A percentile compares a stretch with the other conserved stretches of the same genome.
Evolutionary conservation across 2,888 invertebrate species (phyloP).

Genomic region (Drosophila barbarae): DNA sequence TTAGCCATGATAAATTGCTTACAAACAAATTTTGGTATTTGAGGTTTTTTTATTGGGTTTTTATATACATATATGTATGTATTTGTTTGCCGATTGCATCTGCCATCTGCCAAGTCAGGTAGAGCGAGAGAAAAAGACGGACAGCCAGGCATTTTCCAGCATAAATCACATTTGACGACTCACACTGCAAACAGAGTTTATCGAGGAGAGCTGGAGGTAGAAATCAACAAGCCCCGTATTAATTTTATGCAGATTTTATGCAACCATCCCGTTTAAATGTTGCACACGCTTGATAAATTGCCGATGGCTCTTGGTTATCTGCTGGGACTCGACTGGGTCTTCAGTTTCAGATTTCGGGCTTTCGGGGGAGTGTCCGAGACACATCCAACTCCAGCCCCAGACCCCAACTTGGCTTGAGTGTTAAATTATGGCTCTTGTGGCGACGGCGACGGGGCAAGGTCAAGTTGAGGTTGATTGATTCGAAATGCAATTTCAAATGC

Average conservation of each 20-base stretch:
- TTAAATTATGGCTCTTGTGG: constrained; percentile 56
- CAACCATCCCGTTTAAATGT: constrained; percentile 56
- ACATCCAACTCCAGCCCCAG: constrained; percentile 6
- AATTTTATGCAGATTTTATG: constrained; percentile 71
- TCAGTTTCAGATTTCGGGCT: constrained; percentile 26
- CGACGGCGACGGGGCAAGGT: constrained; percentile 54
- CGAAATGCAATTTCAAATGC: constrained; percentile 58
- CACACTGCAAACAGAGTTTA: constrained; percentile 61
- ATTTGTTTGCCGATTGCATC: constrained; percentile 60
- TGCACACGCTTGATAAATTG: constrained; percentile 67
- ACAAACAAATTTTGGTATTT: constrained; percentile 42
- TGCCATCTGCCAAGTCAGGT: constrained; percentile 44
- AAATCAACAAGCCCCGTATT: constrained; percentile 49
- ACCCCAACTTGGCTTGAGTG: constrained; percentile 22
- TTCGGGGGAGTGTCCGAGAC: constrained; percentile 40
- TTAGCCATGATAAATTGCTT: constrained; percentile 65
- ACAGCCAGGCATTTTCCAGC: constrained; percentile 54
- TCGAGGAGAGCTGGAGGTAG: constrained; percentile 48
- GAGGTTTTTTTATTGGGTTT: constrained; percentile 22
- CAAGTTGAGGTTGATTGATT: constrained; percentile 68
- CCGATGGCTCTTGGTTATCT: constrained; percentile 38
- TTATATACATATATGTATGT: constrained; percentile 2
- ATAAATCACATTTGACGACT: constrained; percentile 66
- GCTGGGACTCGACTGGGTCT: constrained; percentile 22
- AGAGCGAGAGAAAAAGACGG: constrained; percentile 13